phyloP scores from a whole-genome alignment of 2,797 vertebrate species.

The Forpus xanthops region DNA sequence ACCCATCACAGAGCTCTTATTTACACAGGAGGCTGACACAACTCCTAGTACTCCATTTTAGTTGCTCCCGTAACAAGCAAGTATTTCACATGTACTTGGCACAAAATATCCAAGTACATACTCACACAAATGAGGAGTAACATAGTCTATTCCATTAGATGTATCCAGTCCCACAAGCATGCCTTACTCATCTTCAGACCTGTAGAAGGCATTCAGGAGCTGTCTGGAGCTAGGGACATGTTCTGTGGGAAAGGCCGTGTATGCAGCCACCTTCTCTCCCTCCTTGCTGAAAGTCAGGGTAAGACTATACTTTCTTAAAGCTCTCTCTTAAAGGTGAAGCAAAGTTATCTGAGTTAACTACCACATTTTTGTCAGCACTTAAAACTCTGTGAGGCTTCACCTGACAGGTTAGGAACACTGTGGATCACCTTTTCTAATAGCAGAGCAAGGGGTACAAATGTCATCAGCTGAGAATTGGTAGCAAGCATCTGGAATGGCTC shows the following conservation, averaged over 20 bases:
- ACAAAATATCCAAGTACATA: background rate
- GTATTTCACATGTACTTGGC: background rate
- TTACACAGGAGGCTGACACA: slow-evolving; percentile 21
- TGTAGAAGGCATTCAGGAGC: background rate
- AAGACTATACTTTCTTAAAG: background rate
- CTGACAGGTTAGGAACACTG: background rate
- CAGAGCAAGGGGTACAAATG: background rate
- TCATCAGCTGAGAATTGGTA: background rate
- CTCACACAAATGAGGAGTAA: background rate
- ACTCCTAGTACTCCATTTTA: slow-evolving; percentile 26
- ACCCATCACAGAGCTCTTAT: background rate
- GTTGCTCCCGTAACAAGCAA: background rate
- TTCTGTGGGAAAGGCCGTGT: background rate
- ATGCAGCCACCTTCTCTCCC: accelerated
- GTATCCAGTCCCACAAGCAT: background rate
- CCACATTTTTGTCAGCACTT: background rate
- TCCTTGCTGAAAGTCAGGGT: background rate
- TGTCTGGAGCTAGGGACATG: background rate
- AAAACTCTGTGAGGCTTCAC: background rate
- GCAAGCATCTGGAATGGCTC: slow-evolving; percentile 23
- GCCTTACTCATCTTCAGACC: background rate
- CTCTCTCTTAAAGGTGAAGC: background rate
- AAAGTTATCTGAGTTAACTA: background rate
- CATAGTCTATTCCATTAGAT: background rate
- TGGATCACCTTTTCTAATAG: background rate